phyloP scores from a whole-genome alignment of 2,888 invertebrate species.

The Lottia gigantea region DNA sequence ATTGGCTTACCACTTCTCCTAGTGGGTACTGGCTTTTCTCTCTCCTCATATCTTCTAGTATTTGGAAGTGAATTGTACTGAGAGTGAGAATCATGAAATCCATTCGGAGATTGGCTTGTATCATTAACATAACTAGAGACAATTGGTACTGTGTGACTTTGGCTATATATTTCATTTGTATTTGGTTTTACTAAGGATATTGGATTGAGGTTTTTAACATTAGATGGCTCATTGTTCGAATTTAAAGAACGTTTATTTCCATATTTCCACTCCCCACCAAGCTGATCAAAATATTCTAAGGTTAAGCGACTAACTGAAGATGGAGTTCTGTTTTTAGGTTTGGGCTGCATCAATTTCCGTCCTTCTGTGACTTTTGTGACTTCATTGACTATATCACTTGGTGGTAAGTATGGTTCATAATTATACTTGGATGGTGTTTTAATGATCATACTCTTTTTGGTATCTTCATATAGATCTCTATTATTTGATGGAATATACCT shows the following conservation, averaged over 20 bases:
- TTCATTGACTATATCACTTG: slow-evolving; percentile 48
- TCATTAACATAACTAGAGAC: too few relatives aligned
- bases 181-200: too few relatives aligned
- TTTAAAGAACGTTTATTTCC: slow-evolving; percentile 13
- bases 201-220: too few relatives aligned
- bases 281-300: slow-evolving; percentile 49
- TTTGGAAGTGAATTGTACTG: not conserved
- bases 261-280: slow-evolving; percentile 51
- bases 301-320: slow-evolving; percentile 48
- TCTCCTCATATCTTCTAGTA: not conserved
- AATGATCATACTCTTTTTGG: not conserved
- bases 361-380: slow-evolving; percentile 37
- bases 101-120: too few relatives aligned
- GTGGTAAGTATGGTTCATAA: slow-evolving; percentile 47
- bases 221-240: not conserved
- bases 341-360: slow-evolving; percentile 33
- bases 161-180: too few relatives aligned
- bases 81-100: not conserved
- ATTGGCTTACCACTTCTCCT: not conserved
- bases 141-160: too few relatives aligned
- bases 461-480: not conserved
- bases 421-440: slow-evolving; percentile 10
- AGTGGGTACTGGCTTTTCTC: too few relatives aligned
- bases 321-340: slow-evolving; percentile 33
- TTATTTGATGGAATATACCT: not conserved